Evolutionary conservation across 2,888 invertebrate species (phyloP).

Genomic region (Idaea biselata): DNA sequence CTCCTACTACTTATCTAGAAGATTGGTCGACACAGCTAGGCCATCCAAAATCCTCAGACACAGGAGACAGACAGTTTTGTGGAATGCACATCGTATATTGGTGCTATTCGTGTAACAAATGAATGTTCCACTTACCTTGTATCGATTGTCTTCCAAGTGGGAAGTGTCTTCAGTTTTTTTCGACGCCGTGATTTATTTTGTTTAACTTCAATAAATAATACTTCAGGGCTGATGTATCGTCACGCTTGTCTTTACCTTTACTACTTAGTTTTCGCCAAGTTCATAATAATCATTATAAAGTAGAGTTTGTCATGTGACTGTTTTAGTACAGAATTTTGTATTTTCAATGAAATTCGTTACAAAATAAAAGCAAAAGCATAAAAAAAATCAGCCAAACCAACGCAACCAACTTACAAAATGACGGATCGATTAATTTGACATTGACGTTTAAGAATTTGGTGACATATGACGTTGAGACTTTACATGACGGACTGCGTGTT

Average conservation of each 20-base stretch:
- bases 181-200: slow-evolving; percentile 58
- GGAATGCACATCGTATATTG: no score
- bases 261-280: background rate
- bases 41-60: no score
- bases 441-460: background rate
- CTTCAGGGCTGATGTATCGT: slow-evolving; percentile 32
- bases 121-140: slow-evolving; percentile 41
- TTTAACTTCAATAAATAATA: slow-evolving; percentile 31
- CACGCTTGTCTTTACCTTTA: slow-evolving; percentile 6
- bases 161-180: slow-evolving; percentile 56
- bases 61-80: no score
- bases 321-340: slow-evolving; percentile 16
- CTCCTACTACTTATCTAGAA: no score
- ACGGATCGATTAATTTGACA: background rate
- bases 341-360: slow-evolving; percentile 16
- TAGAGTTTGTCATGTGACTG: background rate
- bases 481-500: background rate
- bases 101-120: no score
- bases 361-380: slow-evolving; percentile 11
- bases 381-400: slow-evolving; percentile 7
- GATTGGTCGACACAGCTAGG: no score
- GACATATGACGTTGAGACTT: background rate
- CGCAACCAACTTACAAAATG: slow-evolving; percentile 10
- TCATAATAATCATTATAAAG: background rate
- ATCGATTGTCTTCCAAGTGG: slow-evolving; percentile 54